Evolutionary conservation across 2,888 invertebrate species (phyloP), one percentile per base, ranked within the genome.

Genomic region (Andrena camellia): DNA sequence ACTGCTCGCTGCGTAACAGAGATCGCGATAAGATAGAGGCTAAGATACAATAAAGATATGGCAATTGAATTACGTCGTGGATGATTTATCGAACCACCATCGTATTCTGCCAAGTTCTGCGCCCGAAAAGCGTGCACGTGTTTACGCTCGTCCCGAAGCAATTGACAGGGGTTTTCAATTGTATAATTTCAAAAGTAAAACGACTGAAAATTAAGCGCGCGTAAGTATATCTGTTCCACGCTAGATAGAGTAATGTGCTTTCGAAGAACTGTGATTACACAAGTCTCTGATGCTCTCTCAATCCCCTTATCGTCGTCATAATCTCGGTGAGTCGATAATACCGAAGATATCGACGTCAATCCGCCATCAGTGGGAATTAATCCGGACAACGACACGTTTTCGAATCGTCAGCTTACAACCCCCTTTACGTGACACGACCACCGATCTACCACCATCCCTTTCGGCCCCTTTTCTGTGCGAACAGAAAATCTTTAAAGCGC

Each of bases 371-470:
- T 23, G 2, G 23, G 57, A 57, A 23, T 26, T 23, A 23, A 57
- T 23, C 13, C 10, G 26, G 54, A 57, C 54, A 54, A 10, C 23
- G 23, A 42, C 50, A 57, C 62, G 77, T 79, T 68, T 75, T 60
- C 68, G 59, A 72, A 33, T 42, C 54, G 33, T 73, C 86, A 73
- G 54, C 59, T 71, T 83, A n/a, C 68, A 69, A 42, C 73, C 78
- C 66, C 72, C 64, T 62, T 78, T 75, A 59, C 52, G 64, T 54
- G 77, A 77, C 71, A 48, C 23, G 59, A 62, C 60, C 52, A 59
- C 52, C 13, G 1, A 42, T 42, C 66, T 62, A 33, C 66, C 57
- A n/a, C 72, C 35, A 3, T 29, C 54, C 26, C 54, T 62, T 73
- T 62, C 70, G 69, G 26, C 7, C n/a, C 8, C 29, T 26, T 69